phyloP scores from a whole-genome alignment of 2,113 vertebrate genomes.

The Pterocles burchelli region DNA sequence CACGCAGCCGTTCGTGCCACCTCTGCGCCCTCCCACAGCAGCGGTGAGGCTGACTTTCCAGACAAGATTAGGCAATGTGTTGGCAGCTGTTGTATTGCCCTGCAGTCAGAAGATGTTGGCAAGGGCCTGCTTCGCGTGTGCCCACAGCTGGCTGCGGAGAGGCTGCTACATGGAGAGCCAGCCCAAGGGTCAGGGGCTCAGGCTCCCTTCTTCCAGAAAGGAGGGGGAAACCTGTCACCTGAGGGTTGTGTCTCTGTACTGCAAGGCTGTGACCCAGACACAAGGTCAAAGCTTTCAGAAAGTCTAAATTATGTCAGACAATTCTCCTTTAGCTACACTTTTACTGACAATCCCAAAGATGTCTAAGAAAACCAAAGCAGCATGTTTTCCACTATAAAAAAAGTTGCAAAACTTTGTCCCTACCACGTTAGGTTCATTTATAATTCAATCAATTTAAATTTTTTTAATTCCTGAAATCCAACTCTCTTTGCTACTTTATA shows the following conservation, averaged over 20 bases:
- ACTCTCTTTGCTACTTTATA: neutral
- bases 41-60: neutral
- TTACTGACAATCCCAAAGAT: neutral
- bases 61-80: neutral
- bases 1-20: neutral
- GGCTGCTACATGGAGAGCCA: neutral
- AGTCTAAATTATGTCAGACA: neutral
- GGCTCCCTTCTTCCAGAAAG: neutral
- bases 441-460: neutral
- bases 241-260: neutral
- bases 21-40: fast-evolving
- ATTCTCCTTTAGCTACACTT: neutral
- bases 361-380: neutral
- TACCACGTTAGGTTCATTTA: neutral
- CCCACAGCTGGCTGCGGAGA: neutral
- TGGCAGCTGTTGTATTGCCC: neutral
- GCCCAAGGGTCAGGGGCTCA: neutral
- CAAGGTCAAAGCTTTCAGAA: neutral
- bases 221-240: neutral
- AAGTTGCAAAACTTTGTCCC: neutral
- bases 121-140: neutral
- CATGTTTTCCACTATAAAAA: neutral
- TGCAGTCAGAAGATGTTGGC: neutral
- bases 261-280: neutral
- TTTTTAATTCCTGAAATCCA: neutral